Evolutionary conservation across 2,113 vertebrate genomes (phyloP).

Genomic region (Pithys albifrons): DNA sequence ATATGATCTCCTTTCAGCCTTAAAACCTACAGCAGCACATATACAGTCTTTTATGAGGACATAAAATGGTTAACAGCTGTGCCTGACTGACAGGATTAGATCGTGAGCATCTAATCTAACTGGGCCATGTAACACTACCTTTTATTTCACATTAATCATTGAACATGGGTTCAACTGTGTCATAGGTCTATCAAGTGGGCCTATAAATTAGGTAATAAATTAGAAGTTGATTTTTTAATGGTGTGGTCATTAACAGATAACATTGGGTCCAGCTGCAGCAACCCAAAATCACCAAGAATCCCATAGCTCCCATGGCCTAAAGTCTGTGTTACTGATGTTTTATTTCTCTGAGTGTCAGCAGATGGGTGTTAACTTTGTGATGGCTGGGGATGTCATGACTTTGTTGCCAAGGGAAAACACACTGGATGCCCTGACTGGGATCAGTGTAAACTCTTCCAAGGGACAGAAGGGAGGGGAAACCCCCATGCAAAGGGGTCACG

Average conservation of each 20-base stretch:
- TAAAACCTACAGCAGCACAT: background rate
- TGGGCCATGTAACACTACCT: background rate
- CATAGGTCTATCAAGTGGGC: background rate
- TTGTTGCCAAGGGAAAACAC: background rate
- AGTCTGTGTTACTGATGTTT: background rate
- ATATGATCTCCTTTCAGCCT: background rate
- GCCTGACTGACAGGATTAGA: background rate
- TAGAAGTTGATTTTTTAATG: background rate
- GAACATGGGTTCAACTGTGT: background rate
- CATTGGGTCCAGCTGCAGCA: background rate
- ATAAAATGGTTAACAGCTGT: conserved; percentile 15
- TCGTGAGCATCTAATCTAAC: background rate
- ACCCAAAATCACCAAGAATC: background rate
- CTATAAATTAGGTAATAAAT: background rate
- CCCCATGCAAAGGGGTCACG: background rate
- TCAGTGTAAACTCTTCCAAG: background rate
- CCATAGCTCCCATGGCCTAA: background rate
- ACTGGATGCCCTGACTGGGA: accelerated
- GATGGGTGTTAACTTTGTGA: background rate
- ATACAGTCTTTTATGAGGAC: background rate
- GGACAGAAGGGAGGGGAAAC: background rate
- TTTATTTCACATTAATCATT: conserved; percentile 35
- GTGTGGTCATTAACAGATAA: background rate
- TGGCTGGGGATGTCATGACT: background rate
- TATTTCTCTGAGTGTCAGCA: background rate